These are phyloP conservation scores for Uloborus diversus DNA, from an alignment of 1,140 invertebrate species.

Conservation along the genomic window DNA sequence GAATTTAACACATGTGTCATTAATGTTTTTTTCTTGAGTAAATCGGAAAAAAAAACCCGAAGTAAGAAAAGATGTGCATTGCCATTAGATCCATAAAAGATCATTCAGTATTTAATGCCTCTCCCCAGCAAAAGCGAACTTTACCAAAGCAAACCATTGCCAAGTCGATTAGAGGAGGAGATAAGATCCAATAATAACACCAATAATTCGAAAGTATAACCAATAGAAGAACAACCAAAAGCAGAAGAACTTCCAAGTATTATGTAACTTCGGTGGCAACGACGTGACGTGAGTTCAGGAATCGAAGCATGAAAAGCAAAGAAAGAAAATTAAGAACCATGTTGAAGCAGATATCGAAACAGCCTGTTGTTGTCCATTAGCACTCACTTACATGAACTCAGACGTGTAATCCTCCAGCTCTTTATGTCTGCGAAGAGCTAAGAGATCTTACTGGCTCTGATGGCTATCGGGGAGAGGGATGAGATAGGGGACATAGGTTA, in stretches of 20 bases:
- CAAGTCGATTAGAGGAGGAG: neutral
- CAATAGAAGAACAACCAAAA: neutral
- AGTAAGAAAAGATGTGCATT: too few species aligned
- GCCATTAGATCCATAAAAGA: too few species aligned
- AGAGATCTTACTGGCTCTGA: neutral
- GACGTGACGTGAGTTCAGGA: slow-evolving; percentile 31
- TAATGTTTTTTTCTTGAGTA: too few species aligned
- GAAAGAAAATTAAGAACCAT: neutral
- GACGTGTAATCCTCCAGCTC: slow-evolving; percentile 22
- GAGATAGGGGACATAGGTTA: neutral
- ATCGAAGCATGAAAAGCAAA: neutral
- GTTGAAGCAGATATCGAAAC: neutral
- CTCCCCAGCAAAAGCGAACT: too few species aligned
- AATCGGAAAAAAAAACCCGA: too few species aligned
- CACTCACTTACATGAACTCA: slow-evolving; percentile 9
- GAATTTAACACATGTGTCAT: too few species aligned
- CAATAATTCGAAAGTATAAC: neutral
- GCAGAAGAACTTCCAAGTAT: neutral
- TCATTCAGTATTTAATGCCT: too few species aligned
- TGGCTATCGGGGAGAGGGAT: neutral
- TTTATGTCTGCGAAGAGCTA: neutral
- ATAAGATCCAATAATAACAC: neutral
- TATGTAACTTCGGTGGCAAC: neutral
- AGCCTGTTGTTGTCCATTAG: slow-evolving; percentile 21
- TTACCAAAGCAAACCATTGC: too few species aligned